Percentiles rank a stretch among this genome's conserved stretches.
Conservation (phyloP, 2,113 vertebrate genomes). For the Leiothrix lutea region DNA sequence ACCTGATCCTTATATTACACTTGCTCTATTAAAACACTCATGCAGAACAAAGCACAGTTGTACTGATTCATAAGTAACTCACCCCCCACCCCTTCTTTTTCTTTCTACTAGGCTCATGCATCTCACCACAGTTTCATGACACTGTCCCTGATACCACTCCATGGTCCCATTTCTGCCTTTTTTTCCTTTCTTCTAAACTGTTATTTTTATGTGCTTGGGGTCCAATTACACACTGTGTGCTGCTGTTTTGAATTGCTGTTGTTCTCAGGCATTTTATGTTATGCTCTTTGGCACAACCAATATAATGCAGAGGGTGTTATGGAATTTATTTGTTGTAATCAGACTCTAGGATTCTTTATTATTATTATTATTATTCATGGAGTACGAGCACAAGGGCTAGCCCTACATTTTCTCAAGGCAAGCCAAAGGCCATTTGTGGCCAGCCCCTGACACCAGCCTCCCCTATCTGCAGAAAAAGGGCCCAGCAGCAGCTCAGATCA, state of each 20-base stretch:
- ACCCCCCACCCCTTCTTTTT: constrained; percentile 40
- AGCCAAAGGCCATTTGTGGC: not conserved
- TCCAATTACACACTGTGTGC: constrained; percentile 41
- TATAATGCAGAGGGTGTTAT: constrained; percentile 13
- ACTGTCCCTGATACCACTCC: constrained; percentile 45
- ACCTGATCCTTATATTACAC: constrained; percentile 84
- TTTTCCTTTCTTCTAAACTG: constrained; percentile 1
- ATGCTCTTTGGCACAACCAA: constrained; percentile 41
- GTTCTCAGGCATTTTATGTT: constrained; percentile 57
- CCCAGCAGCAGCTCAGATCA: not conserved
- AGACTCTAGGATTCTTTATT: constrained; percentile 42
- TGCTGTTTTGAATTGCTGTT: constrained; percentile 51
- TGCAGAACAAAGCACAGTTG: constrained; percentile 83
- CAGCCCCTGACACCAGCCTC: not conserved
- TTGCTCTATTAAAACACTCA: constrained; percentile 82
- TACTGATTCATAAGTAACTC: constrained; percentile 82
- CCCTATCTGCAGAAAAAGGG: not conserved
- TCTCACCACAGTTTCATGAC: constrained; percentile 60
- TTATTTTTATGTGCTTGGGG: constrained; percentile 34
- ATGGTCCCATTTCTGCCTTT: constrained; percentile 29
- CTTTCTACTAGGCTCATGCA: constrained; percentile 58
- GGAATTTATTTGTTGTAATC: constrained; percentile 61
- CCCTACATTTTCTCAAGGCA: not conserved
- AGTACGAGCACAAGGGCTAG: not conserved
- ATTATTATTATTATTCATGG: constrained; percentile 31